Evolutionary conservation across 2,113 vertebrate species (phyloP), one percentile per base, ranked within the genome.

Genomic region (Megaptera novaeangliae): DNA sequence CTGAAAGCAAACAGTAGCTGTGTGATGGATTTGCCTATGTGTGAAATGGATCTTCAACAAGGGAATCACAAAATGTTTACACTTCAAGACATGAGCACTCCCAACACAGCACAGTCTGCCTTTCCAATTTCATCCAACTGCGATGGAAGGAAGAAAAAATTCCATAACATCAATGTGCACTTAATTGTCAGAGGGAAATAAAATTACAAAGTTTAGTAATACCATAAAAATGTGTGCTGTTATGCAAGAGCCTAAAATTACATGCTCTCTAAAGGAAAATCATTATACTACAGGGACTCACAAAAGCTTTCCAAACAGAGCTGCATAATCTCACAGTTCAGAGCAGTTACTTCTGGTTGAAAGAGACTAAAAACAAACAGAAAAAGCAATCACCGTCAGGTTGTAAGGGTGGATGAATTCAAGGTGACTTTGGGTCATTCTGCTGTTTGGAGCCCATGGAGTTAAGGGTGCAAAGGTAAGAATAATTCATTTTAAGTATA

Each of bases 181-280:
- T 98, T 98, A 99, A 99, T 99, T 99, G 98, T 99, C 98, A 98
- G 81, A 98, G 97, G 90, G 97, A 98, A 98, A 98, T 98, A 99
- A 99, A 99, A 99, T 99, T 97, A 98, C 18, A 18, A 98, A 98
- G 94, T 98, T 98, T 98, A 98, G 98, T 98, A 98, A 98, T 98
- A 97, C 94, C 96, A 98, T 98, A 98, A 98, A 99, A 99, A 98
- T 98, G 82, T 98, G 96, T 97, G 95, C 95, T 89, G 96, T 98
- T 99, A 98, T 98, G 98, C 98, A 98, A 98, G 98, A 98, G 97
- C 97, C 97, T 98, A 98, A 98, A 99, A 98, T 98, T 98, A 96
- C 97, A 98, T 97, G 98, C 95, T 98, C 98, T 98, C 98, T 97
- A 98, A 98, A 98, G 97, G 96, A 98, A 98, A 99, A 98, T 98